These are phyloP conservation scores for Drosophila subsilvestris DNA, from an alignment of 2,888 invertebrate species.

Conservation along the genomic window DNA sequence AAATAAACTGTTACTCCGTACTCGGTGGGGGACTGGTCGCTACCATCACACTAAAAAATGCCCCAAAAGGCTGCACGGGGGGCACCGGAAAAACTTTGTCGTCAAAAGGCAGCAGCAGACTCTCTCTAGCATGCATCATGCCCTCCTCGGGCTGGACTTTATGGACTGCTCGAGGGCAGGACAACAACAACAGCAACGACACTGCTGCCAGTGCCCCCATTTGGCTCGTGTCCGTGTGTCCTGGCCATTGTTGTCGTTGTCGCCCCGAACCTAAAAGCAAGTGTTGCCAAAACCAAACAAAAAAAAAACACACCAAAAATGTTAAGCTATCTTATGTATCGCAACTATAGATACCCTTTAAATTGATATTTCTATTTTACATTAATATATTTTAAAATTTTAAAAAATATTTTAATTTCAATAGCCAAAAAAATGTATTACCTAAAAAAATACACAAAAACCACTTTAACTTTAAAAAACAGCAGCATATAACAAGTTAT, in stretches of 20 bases:
- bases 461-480: no score
- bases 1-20: slow-evolving; percentile 53
- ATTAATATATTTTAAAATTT: no score
- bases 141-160: slow-evolving; percentile 30
- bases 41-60: slow-evolving; percentile 23
- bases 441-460: no score
- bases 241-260: slow-evolving; percentile 36
- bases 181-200: slow-evolving; percentile 18
- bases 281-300: slow-evolving; percentile 40
- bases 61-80: background rate
- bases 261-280: slow-evolving; percentile 37
- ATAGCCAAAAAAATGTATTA: no score
- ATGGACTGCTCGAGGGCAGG: slow-evolving; percentile 39
- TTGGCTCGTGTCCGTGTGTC: slow-evolving; percentile 39
- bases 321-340: background rate
- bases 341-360: background rate
- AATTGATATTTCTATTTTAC: no score
- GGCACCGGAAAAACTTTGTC: slow-evolving; percentile 56
- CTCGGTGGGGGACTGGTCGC: background rate
- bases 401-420: no score
- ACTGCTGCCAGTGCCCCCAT: slow-evolving; percentile 37
- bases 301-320: background rate
- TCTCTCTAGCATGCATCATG: slow-evolving; percentile 31
- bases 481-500: no score
- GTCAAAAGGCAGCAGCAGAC: slow-evolving; percentile 44